Conservation (phyloP, 2,113 vertebrate genomes). For the Alligator mississippiensis region DNA sequence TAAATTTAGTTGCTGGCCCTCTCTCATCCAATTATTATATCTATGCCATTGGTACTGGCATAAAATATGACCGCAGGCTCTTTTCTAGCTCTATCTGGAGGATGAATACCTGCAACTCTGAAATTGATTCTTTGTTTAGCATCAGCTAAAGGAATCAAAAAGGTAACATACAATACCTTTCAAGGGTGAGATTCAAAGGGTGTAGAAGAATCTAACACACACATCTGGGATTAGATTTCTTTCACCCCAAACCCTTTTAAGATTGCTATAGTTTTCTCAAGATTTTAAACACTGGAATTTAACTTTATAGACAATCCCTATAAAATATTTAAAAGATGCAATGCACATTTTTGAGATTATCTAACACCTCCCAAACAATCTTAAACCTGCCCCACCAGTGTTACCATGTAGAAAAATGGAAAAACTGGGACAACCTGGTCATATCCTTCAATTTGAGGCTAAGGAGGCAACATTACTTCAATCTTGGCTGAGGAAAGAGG, state of each 20-base stretch:
- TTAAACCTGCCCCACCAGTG: neutral
- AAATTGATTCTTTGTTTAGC: neutral
- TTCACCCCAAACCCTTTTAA: neutral
- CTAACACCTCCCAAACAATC: neutral
- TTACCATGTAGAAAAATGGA: neutral
- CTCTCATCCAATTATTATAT: neutral
- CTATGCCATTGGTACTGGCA: accelerated
- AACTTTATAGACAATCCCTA: neutral
- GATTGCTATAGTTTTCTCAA: neutral
- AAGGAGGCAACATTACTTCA: neutral
- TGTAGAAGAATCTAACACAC: neutral
- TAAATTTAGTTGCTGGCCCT: neutral
- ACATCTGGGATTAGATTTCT: neutral
- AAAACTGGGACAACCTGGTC: neutral
- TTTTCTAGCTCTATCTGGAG: neutral
- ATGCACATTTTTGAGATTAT: neutral
- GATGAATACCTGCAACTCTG: neutral
- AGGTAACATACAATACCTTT: neutral
- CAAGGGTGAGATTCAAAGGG: neutral
- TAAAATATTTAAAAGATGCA: neutral
- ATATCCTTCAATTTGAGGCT: neutral
- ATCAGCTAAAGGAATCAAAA: neutral
- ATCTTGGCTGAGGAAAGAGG: neutral
- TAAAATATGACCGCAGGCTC: neutral
- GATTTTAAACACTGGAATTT: neutral